A percentile compares a stretch with the other conserved stretches of the same genome.
These are phyloP conservation scores for Myotis davidii DNA, from an alignment of 2,113 vertebrate genomes.

Conservation along the genomic window DNA sequence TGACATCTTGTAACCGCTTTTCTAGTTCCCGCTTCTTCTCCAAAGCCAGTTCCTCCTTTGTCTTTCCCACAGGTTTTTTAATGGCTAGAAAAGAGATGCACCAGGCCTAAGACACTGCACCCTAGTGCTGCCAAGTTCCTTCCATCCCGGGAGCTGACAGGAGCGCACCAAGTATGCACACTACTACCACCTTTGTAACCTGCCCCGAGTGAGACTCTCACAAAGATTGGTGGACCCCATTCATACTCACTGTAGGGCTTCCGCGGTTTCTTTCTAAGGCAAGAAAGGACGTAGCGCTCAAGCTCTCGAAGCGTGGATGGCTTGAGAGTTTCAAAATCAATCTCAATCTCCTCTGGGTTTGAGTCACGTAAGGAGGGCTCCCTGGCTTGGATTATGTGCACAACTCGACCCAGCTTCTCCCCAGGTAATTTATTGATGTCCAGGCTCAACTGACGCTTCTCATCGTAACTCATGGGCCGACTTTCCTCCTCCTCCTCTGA, in stretches of 20 bases:
- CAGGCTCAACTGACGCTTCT: constrained; percentile 94
- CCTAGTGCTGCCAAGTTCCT: neutral
- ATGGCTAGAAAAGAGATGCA: constrained; percentile 76
- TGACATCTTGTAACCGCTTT: constrained; percentile 93
- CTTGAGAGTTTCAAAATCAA: constrained; percentile 96
- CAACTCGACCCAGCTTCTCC: constrained; percentile 94
- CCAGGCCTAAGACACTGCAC: neutral
- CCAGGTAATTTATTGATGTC: constrained; percentile 96
- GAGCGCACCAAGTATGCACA: fast-evolving
- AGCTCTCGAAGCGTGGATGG: constrained; percentile 94
- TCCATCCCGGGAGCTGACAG: neutral
- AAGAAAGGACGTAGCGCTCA: constrained; percentile 94
- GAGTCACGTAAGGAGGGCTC: constrained; percentile 95
- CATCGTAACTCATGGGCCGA: constrained; percentile 95
- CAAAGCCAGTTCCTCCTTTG: constrained; percentile 92
- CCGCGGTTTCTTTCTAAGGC: constrained; percentile 94
- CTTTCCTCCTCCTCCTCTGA: constrained; percentile 95
- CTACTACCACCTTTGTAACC: neutral
- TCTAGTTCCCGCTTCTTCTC: constrained; percentile 96
- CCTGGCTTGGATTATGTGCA: constrained; percentile 96
- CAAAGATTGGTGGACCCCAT: fast-evolving
- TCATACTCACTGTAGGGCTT: constrained; percentile 90
- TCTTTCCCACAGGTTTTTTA: constrained; percentile 92
- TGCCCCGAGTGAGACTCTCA: neutral
- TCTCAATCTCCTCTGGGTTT: constrained; percentile 96